Evolutionary conservation across 2,888 invertebrate species (phyloP).

Genomic region (Nipponacmea schrenckii): DNA sequence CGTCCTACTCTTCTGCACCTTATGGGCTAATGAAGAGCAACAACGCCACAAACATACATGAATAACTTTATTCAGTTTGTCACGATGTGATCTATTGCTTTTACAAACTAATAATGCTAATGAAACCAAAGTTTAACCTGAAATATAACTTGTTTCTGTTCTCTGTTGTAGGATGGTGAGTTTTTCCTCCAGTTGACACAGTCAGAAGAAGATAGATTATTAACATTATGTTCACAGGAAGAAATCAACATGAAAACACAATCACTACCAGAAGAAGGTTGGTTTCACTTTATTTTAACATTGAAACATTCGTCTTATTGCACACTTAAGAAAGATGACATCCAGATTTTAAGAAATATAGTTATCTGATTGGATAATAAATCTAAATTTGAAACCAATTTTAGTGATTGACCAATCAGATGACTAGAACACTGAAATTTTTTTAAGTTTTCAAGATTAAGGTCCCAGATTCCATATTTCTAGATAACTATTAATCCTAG

Average conservation of each 20-base stretch:
- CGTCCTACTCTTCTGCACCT: no score
- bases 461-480: neutral
- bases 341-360: no score
- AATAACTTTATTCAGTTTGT: no score
- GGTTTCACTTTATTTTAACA: constrained; percentile 15
- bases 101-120: no score
- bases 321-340: no score
- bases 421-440: neutral
- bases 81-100: no score
- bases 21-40: no score
- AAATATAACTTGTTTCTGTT: neutral
- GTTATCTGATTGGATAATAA: no score
- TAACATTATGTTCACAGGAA: constrained; percentile 47
- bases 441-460: neutral
- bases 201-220: constrained; percentile 51
- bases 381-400: neutral
- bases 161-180: constrained; percentile 57
- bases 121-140: no score
- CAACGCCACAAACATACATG: no score
- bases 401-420: neutral
- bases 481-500: no score
- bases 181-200: constrained; percentile 56
- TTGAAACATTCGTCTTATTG: neutral
- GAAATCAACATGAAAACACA: constrained; percentile 47
- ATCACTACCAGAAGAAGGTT: constrained; percentile 62